Percentiles rank a stretch among this genome's conserved stretches.
Conservation (phyloP, 1,140 invertebrate genomes). For the Drosophila yakuba region DNA sequence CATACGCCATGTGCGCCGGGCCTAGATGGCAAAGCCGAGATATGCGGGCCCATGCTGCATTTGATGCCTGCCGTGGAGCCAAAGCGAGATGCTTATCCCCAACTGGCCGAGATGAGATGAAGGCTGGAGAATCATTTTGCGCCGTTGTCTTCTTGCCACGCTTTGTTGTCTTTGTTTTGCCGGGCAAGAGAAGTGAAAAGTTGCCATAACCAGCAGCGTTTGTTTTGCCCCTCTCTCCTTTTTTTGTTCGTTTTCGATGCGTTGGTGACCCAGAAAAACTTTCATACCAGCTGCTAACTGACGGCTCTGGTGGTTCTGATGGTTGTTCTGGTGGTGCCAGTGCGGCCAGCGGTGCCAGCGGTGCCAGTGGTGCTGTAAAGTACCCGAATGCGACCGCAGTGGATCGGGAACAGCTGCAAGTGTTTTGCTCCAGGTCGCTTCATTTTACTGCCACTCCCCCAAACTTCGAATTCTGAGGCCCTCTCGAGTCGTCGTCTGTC, state of each 20-base stretch:
- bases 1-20: conserved; percentile 70
- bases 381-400: conserved; percentile 46
- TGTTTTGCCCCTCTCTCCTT: conserved; percentile 26
- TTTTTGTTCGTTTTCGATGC: conserved; percentile 62
- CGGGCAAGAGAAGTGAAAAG: conserved; percentile 44
- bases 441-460: conserved; percentile 24
- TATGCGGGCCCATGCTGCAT: conserved; percentile 35
- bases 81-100: conserved; percentile 66
- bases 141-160: conserved; percentile 55
- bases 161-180: conserved; percentile 57
- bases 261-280: conserved; percentile 84
- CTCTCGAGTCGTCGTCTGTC: conserved; percentile 34
- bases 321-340: conserved; percentile 6
- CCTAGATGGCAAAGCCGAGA: conserved; percentile 53
- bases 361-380: neutral
- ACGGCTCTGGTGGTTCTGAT: conserved; percentile 26
- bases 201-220: conserved; percentile 51
- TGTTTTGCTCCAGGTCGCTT: conserved; percentile 55
- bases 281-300: conserved; percentile 59
- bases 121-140: conserved; percentile 66
- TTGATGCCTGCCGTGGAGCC: conserved; percentile 11
- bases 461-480: conserved; percentile 2
- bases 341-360: no score
- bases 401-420: conserved; percentile 71
- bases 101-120: conserved; percentile 44